A percentile compares a stretch with the other conserved stretches of the same genome.
Conservation (phyloP, 35 echinoderm and acorn worm species). For the Patiria miniata region DNA sequence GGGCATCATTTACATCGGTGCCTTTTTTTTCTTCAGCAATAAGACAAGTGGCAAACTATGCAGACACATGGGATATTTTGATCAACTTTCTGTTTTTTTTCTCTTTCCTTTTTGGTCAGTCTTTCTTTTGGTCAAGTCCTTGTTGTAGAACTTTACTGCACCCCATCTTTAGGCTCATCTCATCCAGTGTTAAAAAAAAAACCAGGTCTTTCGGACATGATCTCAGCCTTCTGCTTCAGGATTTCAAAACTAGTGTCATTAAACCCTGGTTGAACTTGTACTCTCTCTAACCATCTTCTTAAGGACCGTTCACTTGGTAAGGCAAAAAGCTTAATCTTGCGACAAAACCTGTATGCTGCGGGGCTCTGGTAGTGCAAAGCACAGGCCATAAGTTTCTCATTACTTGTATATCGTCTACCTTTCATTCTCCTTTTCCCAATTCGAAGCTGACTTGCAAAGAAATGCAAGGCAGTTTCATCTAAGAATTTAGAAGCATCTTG, state of each 20-base stretch:
- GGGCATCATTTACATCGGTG: too few relatives aligned
- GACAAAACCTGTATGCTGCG: slow-evolving; percentile 12
- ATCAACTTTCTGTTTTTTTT: slow-evolving; percentile 9
- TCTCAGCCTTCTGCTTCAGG: not conserved
- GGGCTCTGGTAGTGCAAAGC: slow-evolving; percentile 43
- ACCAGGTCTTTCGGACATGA: slow-evolving; percentile 1
- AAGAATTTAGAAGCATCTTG: not conserved
- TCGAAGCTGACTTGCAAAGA: slow-evolving; percentile 35
- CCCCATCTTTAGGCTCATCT: slow-evolving; percentile 35
- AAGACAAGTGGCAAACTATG: too few relatives aligned
- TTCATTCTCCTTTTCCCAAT: not conserved
- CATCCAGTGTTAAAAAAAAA: slow-evolving; percentile 6
- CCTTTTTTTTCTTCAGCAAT: too few relatives aligned
- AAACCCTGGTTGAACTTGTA: slow-evolving; percentile 1
- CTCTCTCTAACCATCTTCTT: slow-evolving; percentile 26
- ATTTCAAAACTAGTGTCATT: slow-evolving; percentile 26
- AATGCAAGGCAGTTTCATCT: not conserved
- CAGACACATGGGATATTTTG: slow-evolving; percentile 2
- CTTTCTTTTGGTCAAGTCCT: not conserved
- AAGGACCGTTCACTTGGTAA: slow-evolving; percentile 13
- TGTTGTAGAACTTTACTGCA: slow-evolving; percentile 31
- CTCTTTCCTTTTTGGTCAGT: slow-evolving; percentile 3
- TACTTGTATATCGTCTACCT: slow-evolving; percentile 6
- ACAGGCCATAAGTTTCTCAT: not conserved
- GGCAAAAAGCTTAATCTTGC: slow-evolving; percentile 21